These are phyloP conservation scores for Sipha maydis DNA, from an alignment of 2,888 invertebrate species.

Conservation along the genomic window DNA sequence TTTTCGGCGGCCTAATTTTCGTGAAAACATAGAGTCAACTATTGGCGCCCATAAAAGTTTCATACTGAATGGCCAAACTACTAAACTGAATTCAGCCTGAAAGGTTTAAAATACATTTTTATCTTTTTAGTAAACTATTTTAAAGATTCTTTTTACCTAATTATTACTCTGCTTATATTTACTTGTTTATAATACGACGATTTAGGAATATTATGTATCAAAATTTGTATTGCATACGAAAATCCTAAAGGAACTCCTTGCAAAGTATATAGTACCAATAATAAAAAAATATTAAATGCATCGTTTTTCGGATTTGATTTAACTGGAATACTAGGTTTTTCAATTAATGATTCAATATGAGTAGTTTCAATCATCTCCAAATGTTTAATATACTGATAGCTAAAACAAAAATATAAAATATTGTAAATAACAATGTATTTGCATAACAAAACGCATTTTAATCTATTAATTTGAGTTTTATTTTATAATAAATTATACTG, in stretches of 20 bases:
- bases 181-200: constrained; percentile 93
- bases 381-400: background rate
- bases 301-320: constrained; percentile 71
- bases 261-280: constrained; percentile 91
- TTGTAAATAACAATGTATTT: background rate
- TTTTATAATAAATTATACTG: too few relatives aligned
- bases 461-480: background rate
- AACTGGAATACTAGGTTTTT: background rate
- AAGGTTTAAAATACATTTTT: constrained; percentile 66
- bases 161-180: constrained; percentile 59
- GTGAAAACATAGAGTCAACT: constrained; percentile 90
- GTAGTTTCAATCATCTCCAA: constrained; percentile 11
- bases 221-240: constrained; percentile 93
- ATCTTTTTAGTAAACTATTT: background rate
- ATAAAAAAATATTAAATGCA: constrained; percentile 81
- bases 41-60: constrained; percentile 98
- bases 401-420: background rate
- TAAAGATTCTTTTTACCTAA: constrained; percentile 51
- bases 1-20: constrained; percentile 89
- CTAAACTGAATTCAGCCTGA: constrained; percentile 91
- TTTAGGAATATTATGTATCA: constrained; percentile 89
- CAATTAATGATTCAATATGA: constrained; percentile 36
- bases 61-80: constrained; percentile 89
- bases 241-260: constrained; percentile 96
- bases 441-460: background rate